Conservation (phyloP, 2,797 vertebrate genomes). For the Acrocephalus scirpaceus region DNA sequence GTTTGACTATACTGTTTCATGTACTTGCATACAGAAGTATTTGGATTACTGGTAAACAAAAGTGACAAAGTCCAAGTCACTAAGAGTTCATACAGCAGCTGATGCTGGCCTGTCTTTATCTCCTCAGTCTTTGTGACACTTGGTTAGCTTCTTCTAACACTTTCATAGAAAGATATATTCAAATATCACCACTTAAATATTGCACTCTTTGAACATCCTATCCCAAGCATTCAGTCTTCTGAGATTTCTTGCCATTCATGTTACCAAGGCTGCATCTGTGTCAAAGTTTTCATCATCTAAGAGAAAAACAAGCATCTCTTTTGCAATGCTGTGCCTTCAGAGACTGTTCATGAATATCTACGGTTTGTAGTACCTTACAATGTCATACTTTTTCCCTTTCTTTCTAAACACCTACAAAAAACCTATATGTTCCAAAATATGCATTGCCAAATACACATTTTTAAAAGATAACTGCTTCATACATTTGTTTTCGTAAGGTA, state of each 20-base stretch:
- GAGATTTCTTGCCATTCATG: neutral
- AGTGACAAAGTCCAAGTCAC: neutral
- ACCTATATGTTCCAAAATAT: neutral
- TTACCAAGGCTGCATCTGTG: neutral
- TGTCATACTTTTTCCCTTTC: neutral
- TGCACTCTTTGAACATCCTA: neutral
- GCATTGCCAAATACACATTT: neutral
- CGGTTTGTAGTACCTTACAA: neutral
- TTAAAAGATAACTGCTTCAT: neutral
- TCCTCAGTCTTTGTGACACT: neutral
- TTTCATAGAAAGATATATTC: neutral
- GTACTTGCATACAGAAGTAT: neutral
- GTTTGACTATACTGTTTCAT: neutral
- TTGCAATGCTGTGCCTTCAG: neutral
- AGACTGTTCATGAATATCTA: neutral
- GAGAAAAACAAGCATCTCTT: neutral
- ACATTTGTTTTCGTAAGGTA: neutral
- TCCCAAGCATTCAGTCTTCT: neutral
- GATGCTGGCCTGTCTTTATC: neutral
- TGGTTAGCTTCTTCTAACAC: neutral
- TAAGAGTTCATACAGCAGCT: neutral
- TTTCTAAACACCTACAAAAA: neutral
- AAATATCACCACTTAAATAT: neutral
- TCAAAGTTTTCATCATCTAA: neutral
- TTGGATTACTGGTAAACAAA: neutral